Conservation (phyloP, 2,797 vertebrate genomes). For the Squalus acanthias region DNA sequence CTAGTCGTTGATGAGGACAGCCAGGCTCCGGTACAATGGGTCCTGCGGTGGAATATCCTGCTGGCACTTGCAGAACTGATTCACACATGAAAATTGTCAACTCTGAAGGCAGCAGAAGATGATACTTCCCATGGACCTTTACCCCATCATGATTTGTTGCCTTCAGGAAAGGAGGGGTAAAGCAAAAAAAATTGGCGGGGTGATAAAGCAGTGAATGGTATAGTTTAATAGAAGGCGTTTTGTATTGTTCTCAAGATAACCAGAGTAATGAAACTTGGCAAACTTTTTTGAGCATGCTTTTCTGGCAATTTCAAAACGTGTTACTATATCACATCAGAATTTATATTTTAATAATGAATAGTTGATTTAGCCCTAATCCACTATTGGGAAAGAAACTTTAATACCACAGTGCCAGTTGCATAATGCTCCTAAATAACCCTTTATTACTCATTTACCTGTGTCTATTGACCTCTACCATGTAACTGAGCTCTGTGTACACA, state of each 20-base stretch:
- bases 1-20: neutral
- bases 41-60: neutral
- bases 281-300: neutral
- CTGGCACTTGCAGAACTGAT: neutral
- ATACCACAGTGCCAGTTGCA: neutral
- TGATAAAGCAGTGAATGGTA: neutral
- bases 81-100: neutral
- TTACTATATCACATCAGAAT: neutral
- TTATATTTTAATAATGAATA: neutral
- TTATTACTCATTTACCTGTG: neutral
- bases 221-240: neutral
- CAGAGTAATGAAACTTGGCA: neutral
- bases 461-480: neutral
- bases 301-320: neutral
- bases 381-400: neutral
- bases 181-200: neutral
- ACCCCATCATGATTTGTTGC: neutral
- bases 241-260: neutral
- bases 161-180: neutral
- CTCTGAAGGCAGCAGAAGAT: neutral
- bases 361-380: neutral
- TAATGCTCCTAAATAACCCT: neutral
- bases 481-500: conserved; percentile 6
- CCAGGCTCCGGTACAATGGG: neutral
- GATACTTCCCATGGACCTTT: neutral